phyloP scores from a whole-genome alignment of 2,888 invertebrate genomes.

The Venusia cambrica region DNA sequence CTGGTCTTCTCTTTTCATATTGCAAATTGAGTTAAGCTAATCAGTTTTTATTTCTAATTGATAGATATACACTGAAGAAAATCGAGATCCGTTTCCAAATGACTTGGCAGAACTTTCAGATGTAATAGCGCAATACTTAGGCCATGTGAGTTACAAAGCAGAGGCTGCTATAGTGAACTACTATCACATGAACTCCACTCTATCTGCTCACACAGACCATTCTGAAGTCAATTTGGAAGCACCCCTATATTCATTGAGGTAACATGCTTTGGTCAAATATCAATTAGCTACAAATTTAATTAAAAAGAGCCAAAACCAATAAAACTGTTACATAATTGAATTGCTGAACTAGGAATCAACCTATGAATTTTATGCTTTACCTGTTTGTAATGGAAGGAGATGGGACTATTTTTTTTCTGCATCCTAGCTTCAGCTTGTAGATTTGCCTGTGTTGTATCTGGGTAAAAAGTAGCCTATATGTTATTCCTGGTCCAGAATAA shows the following conservation, averaged over 20 bases:
- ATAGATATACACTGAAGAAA: conserved; percentile 86
- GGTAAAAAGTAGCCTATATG: too few relatives aligned
- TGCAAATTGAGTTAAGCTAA: too few relatives aligned
- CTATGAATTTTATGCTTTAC: too few relatives aligned
- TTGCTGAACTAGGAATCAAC: too few relatives aligned
- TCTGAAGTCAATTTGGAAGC: conserved; percentile 93
- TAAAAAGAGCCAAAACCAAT: too few relatives aligned
- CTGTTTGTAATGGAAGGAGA: too few relatives aligned
- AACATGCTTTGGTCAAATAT: conserved; percentile 26
- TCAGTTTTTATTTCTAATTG: conserved; percentile 25
- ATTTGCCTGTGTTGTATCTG: too few relatives aligned
- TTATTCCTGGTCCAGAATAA: too few relatives aligned
- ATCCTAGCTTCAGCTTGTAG: too few relatives aligned
- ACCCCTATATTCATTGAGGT: conserved; percentile 96
- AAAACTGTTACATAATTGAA: too few relatives aligned
- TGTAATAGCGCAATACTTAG: conserved; percentile 82
- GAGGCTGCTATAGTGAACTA: conserved; percentile 98
- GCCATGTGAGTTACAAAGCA: conserved; percentile 83
- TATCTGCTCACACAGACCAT: conserved; percentile 97
- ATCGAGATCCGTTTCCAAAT: conserved; percentile 85
- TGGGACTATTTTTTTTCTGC: too few relatives aligned
- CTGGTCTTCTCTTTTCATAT: too few relatives aligned
- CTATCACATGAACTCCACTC: conserved; percentile 94
- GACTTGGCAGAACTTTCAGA: conserved; percentile 85
- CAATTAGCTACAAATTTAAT: not conserved